phyloP scores from a whole-genome alignment of 1,140 invertebrate species.

The Brachionus paranguensis region DNA sequence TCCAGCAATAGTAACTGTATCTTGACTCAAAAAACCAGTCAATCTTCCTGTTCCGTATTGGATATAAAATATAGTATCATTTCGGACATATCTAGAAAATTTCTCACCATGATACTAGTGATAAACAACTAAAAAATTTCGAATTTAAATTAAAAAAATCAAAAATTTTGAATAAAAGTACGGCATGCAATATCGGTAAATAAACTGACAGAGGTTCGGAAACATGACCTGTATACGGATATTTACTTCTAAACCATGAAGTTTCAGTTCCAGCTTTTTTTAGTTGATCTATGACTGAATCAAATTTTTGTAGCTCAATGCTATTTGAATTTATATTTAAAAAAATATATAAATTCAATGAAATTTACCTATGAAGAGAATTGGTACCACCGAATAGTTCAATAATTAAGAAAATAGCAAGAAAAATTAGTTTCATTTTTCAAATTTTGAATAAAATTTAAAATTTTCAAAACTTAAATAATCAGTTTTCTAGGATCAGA shows the following conservation, averaged over 20 bases:
- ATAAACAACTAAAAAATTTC: constrained; percentile 61
- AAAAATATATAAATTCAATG: not conserved
- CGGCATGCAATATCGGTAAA: constrained; percentile 82
- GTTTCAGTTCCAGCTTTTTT: not conserved
- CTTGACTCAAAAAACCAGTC: constrained; percentile 85
- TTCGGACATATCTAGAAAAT: constrained; percentile 72
- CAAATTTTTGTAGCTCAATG: constrained; percentile 5
- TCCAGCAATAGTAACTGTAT: constrained; percentile 71
- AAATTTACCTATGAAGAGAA: not conserved
- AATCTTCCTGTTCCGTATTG: constrained; percentile 90
- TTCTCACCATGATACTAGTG: constrained; percentile 85
- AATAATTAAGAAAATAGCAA: not conserved
- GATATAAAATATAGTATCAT: constrained; percentile 85
- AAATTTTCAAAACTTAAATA: not conserved
- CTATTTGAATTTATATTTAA: not conserved
- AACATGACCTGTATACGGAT: not conserved
- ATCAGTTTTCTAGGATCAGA: not conserved
- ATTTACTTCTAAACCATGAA: constrained; percentile 12
- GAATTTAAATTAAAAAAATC: constrained; percentile 45
- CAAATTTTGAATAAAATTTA: too few relatives aligned
- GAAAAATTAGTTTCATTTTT: not conserved
- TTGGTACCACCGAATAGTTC: not conserved
- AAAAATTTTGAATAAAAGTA: constrained; percentile 59
- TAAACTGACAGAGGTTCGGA: constrained; percentile 1
- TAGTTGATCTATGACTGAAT: constrained; percentile 19